Evolutionary conservation across 35 echinoderm and acorn worm genomes (phyloP).

Genomic region (Patiria miniata): DNA sequence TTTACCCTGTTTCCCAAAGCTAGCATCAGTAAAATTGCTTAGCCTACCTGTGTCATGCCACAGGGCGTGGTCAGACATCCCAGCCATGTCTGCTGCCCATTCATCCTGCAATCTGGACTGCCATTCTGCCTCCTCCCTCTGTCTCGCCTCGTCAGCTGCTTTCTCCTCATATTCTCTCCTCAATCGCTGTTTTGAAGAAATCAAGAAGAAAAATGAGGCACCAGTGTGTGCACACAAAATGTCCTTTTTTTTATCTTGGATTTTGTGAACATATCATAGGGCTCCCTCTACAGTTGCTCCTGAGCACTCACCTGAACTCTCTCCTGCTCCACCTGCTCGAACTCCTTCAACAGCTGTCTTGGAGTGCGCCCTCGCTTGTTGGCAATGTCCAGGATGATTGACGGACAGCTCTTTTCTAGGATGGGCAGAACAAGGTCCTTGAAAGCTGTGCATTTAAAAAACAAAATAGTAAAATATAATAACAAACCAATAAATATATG

Average conservation of each 20-base stretch:
- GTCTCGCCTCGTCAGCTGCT: neutral
- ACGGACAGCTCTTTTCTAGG: neutral
- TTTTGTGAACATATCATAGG: too few species aligned
- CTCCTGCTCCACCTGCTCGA: conserved; percentile 5
- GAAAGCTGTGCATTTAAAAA: too few species aligned
- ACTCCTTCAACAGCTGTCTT: conserved; percentile 15
- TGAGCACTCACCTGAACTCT: too few species aligned
- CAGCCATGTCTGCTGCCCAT: conserved; percentile 37
- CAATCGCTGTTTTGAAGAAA: neutral
- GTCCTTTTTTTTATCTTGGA: too few species aligned
- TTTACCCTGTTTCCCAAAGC: too few species aligned
- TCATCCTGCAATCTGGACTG: conserved; percentile 25
- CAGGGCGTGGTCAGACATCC: neutral
- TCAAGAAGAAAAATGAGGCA: too few species aligned
- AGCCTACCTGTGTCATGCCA: neutral
- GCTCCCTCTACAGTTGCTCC: too few species aligned
- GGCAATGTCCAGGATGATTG: neutral
- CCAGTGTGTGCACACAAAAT: too few species aligned
- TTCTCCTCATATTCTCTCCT: neutral
- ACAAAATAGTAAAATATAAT: too few species aligned
- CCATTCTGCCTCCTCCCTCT: conserved; percentile 46
- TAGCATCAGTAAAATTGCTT: too few species aligned
- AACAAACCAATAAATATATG: too few species aligned
- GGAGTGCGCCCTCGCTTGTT: conserved; percentile 32
- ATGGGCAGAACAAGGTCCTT: conserved; percentile 21